Conservation (phyloP, 2,888 invertebrate species). For the Conops quadrifasciatus region DNA sequence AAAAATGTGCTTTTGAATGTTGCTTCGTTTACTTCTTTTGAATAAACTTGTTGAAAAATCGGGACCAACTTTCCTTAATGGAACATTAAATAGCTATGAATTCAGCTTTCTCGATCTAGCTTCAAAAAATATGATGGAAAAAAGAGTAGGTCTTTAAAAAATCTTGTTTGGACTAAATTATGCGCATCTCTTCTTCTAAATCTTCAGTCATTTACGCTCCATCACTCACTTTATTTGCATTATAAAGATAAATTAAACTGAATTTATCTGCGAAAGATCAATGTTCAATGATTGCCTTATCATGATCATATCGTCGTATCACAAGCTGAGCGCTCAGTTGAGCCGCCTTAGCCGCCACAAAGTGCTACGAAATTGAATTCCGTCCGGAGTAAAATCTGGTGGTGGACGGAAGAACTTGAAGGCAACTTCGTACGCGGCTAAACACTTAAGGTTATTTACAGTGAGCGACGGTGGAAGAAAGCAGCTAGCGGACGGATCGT, state of each 20-base stretch:
- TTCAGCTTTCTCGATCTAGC: too few species aligned
- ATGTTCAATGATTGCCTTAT: constrained; percentile 21
- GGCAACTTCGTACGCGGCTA: neutral
- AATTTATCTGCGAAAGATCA: constrained; percentile 17
- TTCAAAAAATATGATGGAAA: too few species aligned
- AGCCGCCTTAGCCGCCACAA: too few species aligned
- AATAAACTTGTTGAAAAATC: too few species aligned
- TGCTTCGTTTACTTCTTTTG: too few species aligned
- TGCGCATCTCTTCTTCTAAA: neutral
- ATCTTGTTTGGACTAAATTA: neutral
- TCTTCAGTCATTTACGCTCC: neutral
- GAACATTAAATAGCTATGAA: too few species aligned
- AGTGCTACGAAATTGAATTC: constrained; percentile 27
- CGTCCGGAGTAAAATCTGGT: constrained; percentile 9
- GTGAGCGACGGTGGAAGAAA: constrained; percentile 21
- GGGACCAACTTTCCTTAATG: too few species aligned
- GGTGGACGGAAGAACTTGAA: neutral
- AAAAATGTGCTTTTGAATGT: too few species aligned
- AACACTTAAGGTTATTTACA: constrained; percentile 42
- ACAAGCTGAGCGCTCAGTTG: too few species aligned
- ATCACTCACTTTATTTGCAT: constrained; percentile 6
- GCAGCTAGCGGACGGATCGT: neutral
- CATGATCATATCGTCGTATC: neutral
- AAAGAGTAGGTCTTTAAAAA: too few species aligned
- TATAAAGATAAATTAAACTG: constrained; percentile 11